Conservation (phyloP, 2,797 vertebrate genomes). For the Buceros bicornis region DNA sequence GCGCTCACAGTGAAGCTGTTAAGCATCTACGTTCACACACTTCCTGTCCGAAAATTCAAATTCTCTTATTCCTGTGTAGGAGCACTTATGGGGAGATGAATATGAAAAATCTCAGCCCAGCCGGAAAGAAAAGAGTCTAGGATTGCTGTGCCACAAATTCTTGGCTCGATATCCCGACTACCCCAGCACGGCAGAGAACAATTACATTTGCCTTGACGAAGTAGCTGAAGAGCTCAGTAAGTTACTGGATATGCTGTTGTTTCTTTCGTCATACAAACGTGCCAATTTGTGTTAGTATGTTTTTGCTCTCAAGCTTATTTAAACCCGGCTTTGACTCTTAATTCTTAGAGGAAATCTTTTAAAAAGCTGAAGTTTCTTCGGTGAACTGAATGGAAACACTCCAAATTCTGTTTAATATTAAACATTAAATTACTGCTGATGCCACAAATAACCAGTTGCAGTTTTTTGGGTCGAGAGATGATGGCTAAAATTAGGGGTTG, state of each 20-base stretch:
- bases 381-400: not conserved
- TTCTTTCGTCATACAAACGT: not conserved
- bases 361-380: not conserved
- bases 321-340: not conserved
- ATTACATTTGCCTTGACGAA: slow-evolving; percentile 93
- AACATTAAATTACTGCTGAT: not conserved
- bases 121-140: slow-evolving; percentile 96
- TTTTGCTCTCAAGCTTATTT: not conserved
- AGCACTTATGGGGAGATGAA: slow-evolving; percentile 88
- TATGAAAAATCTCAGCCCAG: slow-evolving; percentile 90
- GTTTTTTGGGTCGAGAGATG: not conserved
- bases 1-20: not conserved
- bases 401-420: not conserved
- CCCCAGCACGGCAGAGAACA: slow-evolving; percentile 86
- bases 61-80: slow-evolving; percentile 73
- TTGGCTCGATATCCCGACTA: slow-evolving; percentile 91
- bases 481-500: not conserved
- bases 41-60: not conserved
- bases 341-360: not conserved
- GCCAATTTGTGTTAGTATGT: rapidly evolving
- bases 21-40: not conserved
- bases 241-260: slow-evolving; percentile 37
- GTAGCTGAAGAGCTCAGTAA: slow-evolving; percentile 94
- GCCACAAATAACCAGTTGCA: not conserved
- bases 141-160: slow-evolving; percentile 94